These are phyloP conservation scores for Mixornis gularis DNA, from an alignment of 2,113 vertebrate species.

Conservation along the genomic window DNA sequence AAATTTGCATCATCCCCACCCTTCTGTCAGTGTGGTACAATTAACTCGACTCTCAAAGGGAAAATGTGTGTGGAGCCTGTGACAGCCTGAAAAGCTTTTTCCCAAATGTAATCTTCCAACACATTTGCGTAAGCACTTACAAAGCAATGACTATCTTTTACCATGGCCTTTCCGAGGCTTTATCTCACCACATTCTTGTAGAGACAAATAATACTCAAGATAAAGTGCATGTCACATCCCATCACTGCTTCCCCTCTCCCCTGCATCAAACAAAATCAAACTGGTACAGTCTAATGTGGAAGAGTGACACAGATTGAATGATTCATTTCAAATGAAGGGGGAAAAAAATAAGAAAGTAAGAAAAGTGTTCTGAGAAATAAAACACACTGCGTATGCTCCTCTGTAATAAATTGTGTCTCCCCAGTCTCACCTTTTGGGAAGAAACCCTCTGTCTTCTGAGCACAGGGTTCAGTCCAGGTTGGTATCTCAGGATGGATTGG, in stretches of 20 bases:
- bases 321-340: slow-evolving; percentile 36
- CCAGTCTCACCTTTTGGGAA: background rate
- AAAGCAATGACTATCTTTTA: background rate
- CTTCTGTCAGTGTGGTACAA: background rate
- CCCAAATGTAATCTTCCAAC: background rate
- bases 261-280: slow-evolving; percentile 35
- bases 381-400: background rate
- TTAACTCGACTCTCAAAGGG: background rate
- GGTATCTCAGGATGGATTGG: background rate
- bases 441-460: background rate
- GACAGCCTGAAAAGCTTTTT: background rate
- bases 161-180: background rate
- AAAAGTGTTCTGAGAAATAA: background rate
- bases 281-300: background rate
- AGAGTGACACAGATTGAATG: slow-evolving; percentile 9
- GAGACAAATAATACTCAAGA: slow-evolving; percentile 33
- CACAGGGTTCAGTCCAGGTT: fast-evolving
- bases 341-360: background rate
- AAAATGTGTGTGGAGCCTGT: background rate
- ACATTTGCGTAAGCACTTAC: background rate
- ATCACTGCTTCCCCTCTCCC: background rate
- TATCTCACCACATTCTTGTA: background rate
- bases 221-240: slow-evolving; percentile 16
- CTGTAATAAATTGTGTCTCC: background rate
- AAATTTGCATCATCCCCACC: background rate